These are phyloP conservation scores for Pristionchus pacificus DNA, from an alignment of 1,140 invertebrate species.

Conservation along the genomic window DNA sequence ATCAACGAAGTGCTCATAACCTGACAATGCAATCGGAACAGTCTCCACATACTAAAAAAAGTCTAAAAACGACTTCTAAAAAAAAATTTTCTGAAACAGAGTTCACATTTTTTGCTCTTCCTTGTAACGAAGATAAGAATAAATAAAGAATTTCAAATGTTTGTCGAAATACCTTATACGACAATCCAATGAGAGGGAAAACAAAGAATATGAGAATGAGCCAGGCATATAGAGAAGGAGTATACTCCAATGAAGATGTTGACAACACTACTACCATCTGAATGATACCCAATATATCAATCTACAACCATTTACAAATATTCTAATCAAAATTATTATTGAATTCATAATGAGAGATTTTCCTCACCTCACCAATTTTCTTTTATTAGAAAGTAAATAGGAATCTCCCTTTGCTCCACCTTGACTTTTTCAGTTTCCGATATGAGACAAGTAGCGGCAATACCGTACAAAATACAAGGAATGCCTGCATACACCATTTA, in stretches of 20 bases:
- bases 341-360: background rate
- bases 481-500: conserved; percentile 75
- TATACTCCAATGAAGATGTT: conserved; percentile 24
- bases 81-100: too few relatives aligned
- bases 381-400: conserved; percentile 40
- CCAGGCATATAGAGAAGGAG: conserved; percentile 23
- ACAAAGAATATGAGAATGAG: conserved; percentile 22
- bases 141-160: background rate
- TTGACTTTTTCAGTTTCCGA: conserved; percentile 67
- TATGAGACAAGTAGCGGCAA: conserved; percentile 76
- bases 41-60: too few relatives aligned
- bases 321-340: background rate
- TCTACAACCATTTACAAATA: background rate
- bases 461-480: conserved; percentile 81
- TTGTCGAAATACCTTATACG: background rate
- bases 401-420: conserved; percentile 12
- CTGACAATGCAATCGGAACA: too few relatives aligned
- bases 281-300: background rate
- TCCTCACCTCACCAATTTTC: conserved; percentile 34
- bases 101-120: too few relatives aligned
- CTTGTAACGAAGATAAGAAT: too few relatives aligned
- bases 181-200: conserved; percentile 18
- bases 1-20: background rate
- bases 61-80: too few relatives aligned
- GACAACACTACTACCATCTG: conserved; percentile 20